Percentiles rank a stretch among this genome's conserved stretches.
phyloP scores from a whole-genome alignment of 2,113 vertebrate species.

The Antennarius striatus region DNA sequence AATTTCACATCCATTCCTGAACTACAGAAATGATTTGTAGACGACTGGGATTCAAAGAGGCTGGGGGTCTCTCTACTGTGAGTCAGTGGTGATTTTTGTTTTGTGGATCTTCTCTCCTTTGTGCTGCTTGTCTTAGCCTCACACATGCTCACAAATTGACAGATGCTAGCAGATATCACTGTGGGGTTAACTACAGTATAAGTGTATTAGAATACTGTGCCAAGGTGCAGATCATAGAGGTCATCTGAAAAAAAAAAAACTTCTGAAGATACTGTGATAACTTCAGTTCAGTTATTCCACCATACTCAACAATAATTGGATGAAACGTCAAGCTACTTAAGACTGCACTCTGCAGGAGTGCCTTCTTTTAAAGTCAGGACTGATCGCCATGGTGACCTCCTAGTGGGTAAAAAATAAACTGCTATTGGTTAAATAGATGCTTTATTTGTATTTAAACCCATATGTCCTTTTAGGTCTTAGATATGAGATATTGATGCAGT shows the following conservation, averaged over 20 bases:
- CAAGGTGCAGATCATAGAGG: conserved; percentile 29
- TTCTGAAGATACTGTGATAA: conserved; percentile 29
- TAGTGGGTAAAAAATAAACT: conserved; percentile 1
- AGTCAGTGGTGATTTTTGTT: conserved; percentile 30
- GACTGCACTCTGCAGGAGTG: conserved; percentile 3
- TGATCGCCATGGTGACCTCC: not conserved
- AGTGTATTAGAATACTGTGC: conserved; percentile 55
- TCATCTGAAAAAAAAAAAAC: conserved; percentile 43
- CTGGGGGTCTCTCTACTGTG: conserved; percentile 25
- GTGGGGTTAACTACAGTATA: conserved; percentile 49
- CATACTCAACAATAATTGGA: conserved; percentile 24
- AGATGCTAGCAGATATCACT: conserved; percentile 55
- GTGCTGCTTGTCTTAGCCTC: conserved; percentile 6
- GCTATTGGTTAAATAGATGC: conserved; percentile 14
- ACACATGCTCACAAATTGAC: conserved; percentile 58
- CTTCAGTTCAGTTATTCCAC: conserved; percentile 24
- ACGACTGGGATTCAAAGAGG: conserved; percentile 23
- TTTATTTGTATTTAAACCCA: conserved; percentile 27
- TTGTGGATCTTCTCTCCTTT: conserved; percentile 1
- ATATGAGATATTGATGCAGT: conserved; percentile 30
- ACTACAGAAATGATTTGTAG: conserved; percentile 34
- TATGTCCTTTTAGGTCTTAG: not conserved
- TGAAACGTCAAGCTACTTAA: conserved; percentile 4
- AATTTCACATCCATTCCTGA: conserved; percentile 18
- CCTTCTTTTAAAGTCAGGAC: not conserved